phyloP scores from a whole-genome alignment of 1,140 invertebrate genomes.

The Parasteatoda tepidariorum region DNA sequence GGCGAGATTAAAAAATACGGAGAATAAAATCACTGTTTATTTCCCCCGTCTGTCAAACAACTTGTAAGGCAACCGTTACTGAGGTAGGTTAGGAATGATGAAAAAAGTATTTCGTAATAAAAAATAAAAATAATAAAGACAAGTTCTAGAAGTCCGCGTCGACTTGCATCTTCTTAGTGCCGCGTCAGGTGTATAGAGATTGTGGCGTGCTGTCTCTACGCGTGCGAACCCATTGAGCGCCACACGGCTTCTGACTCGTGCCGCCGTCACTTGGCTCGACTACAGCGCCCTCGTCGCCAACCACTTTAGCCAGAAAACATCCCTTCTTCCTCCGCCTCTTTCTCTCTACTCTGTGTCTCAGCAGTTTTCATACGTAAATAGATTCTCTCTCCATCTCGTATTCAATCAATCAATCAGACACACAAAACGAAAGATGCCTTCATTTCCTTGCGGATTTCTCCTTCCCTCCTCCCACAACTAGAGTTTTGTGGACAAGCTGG shows the following conservation, averaged over 20 bases:
- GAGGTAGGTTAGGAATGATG: conserved; percentile 43
- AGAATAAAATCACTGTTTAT: too few relatives aligned
- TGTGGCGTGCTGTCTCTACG: neutral
- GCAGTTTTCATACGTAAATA: conserved; percentile 37
- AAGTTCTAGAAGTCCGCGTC: conserved; percentile 23
- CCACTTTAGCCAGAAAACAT: conserved; percentile 31
- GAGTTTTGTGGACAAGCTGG: neutral
- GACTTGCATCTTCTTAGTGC: conserved; percentile 20
- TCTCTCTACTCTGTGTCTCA: neutral
- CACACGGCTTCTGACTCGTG: conserved; percentile 53
- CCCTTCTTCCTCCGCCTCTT: neutral
- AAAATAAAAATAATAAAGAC: neutral
- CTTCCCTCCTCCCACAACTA: neutral
- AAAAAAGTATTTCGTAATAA: conserved; percentile 24
- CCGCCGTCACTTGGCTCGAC: conserved; percentile 10
- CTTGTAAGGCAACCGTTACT: conserved; percentile 58
- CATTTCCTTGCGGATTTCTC: conserved; percentile 30
- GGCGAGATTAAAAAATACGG: neutral
- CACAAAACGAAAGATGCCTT: conserved; percentile 52
- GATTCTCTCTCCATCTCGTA: conserved; percentile 45
- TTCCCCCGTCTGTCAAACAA: neutral
- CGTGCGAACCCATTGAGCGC: conserved; percentile 45
- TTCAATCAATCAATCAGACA: conserved; percentile 57
- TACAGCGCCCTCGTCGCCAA: conserved; percentile 37
- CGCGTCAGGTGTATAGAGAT: neutral